Conservation (phyloP, 2,888 invertebrate species). For the Scaptomyza polygonia region DNA sequence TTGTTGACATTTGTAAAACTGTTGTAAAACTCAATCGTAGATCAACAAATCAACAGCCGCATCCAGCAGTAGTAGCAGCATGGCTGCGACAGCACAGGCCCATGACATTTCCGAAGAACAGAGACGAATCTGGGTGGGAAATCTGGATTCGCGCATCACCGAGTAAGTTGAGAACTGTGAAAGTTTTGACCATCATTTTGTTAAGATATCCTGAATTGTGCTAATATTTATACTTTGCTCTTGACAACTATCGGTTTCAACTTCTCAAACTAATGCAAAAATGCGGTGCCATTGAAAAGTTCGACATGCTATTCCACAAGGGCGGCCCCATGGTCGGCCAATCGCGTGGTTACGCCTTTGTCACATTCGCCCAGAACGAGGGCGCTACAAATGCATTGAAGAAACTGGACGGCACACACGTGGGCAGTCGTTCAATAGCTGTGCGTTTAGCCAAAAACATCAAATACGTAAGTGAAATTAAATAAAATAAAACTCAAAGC, state of each 20-base stretch:
- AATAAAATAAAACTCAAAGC: background rate
- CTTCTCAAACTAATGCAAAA: conserved; percentile 98
- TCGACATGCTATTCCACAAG: conserved; percentile 97
- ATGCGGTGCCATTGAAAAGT: conserved; percentile 96
- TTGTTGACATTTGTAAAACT: background rate
- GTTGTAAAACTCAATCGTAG: conserved; percentile 9
- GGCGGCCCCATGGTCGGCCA: conserved; percentile 94
- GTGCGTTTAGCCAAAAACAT: conserved; percentile 93
- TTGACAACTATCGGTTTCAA: conserved; percentile 92
- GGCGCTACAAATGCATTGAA: conserved; percentile 90
- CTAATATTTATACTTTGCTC: conserved; percentile 59
- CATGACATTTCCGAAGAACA: conserved; percentile 75
- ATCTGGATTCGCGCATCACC: conserved; percentile 94
- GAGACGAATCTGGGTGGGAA: conserved; percentile 93
- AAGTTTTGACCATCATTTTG: background rate
- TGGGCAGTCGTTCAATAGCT: conserved; percentile 90
- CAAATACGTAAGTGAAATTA: conserved; percentile 85
- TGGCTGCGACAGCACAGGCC: background rate
- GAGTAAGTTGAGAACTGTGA: conserved; percentile 90
- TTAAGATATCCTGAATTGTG: conserved; percentile 7
- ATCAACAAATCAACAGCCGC: conserved; percentile 5
- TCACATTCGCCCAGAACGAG: conserved; percentile 88
- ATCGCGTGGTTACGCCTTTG: conserved; percentile 97
- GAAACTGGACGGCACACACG: conserved; percentile 89
- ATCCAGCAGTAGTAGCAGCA: conserved; percentile 17